Percentiles rank a stretch among this genome's conserved stretches.
These are phyloP conservation scores for Peribatodes rhomboidaria DNA, from an alignment of 2,888 invertebrate genomes.

Conservation along the genomic window DNA sequence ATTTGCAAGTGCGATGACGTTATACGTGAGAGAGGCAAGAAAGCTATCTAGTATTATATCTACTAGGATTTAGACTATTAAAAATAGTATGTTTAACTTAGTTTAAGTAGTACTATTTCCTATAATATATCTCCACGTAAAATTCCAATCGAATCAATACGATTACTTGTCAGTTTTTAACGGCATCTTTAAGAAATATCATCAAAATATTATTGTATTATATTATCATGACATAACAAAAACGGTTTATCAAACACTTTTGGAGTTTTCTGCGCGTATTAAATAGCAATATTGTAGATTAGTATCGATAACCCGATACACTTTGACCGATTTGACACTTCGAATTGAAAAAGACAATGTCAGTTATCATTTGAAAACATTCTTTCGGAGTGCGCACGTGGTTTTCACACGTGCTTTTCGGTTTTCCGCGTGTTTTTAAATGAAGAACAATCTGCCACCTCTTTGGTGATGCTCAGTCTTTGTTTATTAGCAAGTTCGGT, in stretches of 20 bases:
- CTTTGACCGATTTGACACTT: constrained; percentile 14
- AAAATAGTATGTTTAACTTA: too few species aligned
- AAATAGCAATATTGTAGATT: constrained; percentile 19
- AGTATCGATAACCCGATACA: constrained; percentile 15
- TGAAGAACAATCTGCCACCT: too few species aligned
- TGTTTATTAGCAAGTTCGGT: too few species aligned
- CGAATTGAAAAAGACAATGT: constrained; percentile 32
- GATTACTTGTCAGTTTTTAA: not conserved
- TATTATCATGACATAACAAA: not conserved
- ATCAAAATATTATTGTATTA: not conserved
- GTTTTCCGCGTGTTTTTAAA: too few species aligned
- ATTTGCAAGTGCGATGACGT: constrained; percentile 44
- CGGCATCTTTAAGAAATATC: not conserved
- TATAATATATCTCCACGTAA: too few species aligned
- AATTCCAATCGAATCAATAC: not conserved
- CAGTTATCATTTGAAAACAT: constrained; percentile 16
- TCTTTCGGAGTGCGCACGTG: constrained; percentile 9
- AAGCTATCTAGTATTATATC: not conserved
- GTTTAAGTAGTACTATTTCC: too few species aligned
- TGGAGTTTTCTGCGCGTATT: constrained; percentile 8
- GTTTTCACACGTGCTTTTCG: not conserved
- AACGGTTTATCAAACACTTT: not conserved
- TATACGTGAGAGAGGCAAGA: constrained; percentile 41
- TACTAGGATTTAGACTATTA: too few species aligned
- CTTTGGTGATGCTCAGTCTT: too few species aligned